Conservation (phyloP, 2,888 invertebrate genomes). For the Beris chalybata region DNA sequence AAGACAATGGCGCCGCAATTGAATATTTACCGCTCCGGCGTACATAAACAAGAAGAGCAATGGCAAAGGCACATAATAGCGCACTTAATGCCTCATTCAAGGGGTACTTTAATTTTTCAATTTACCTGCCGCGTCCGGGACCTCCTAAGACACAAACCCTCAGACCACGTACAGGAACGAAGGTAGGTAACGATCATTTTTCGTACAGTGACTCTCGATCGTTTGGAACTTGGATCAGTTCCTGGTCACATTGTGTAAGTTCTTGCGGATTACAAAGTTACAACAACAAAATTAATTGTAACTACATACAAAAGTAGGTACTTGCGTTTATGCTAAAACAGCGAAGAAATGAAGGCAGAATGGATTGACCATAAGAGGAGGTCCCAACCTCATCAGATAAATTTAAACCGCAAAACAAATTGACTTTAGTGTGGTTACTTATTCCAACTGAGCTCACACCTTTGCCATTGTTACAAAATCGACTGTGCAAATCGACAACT, state of each 20-base stretch:
- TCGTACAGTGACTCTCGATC: background rate
- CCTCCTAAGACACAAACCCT: background rate
- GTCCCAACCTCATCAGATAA: slow-evolving; percentile 15
- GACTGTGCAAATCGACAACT: background rate
- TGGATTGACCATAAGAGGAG: slow-evolving; percentile 12
- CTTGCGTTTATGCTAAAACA: slow-evolving; percentile 6
- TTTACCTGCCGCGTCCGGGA: background rate
- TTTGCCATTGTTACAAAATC: slow-evolving; percentile 9
- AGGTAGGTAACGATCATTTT: slow-evolving; percentile 1
- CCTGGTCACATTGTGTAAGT: background rate
- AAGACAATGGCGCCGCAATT: slow-evolving; percentile 25
- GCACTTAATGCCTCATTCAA: slow-evolving; percentile 24
- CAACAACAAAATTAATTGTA: background rate
- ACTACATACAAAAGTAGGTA: slow-evolving; percentile 2
- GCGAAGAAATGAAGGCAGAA: slow-evolving; percentile 11
- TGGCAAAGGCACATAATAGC: slow-evolving; percentile 17
- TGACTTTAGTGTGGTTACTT: slow-evolving; percentile 25
- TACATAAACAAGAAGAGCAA: slow-evolving; percentile 19
- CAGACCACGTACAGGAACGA: background rate
- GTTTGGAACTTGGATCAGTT: slow-evolving; percentile 4
- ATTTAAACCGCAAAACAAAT: slow-evolving; percentile 25
- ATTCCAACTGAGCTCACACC: slow-evolving; percentile 22
- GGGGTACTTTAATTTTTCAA: slow-evolving; percentile 28
- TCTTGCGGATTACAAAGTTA: background rate
- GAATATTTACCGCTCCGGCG: slow-evolving; percentile 21